These are phyloP conservation scores for Oreochromis spilurus DNA, from an alignment of 2,113 vertebrate species.

Conservation along the genomic window DNA sequence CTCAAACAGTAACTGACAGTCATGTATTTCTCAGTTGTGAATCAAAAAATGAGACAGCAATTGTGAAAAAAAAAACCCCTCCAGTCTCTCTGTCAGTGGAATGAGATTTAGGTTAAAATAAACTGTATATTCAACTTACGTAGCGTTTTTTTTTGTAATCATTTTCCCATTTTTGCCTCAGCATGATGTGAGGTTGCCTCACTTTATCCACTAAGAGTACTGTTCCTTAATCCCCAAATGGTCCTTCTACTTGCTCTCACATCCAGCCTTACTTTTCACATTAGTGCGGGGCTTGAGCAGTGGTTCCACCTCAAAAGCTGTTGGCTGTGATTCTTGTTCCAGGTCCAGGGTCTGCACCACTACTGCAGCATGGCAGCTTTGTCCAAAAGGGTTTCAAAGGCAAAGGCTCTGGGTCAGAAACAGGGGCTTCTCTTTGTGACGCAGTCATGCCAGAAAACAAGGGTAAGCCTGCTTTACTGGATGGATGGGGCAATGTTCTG, in stretches of 20 bases:
- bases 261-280: constrained; percentile 19
- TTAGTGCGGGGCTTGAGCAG: constrained; percentile 7
- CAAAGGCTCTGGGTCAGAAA: constrained; percentile 15
- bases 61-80: not conserved
- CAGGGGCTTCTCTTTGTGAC: constrained; percentile 31
- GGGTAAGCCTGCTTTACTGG: constrained; percentile 13
- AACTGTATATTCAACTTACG: not conserved
- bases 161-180: not conserved
- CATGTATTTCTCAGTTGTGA: not conserved
- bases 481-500: constrained; percentile 41
- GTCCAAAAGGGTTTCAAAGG: constrained; percentile 1
- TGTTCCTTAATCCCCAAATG: not conserved
- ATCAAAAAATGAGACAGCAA: not conserved
- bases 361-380: not conserved
- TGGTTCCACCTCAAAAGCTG: constrained; percentile 19
- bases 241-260: not conserved
- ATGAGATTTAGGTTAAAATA: not conserved
- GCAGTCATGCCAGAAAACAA: constrained; percentile 15
- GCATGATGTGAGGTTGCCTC: not conserved
- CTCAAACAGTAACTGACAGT: not conserved
- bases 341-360: constrained; percentile 21
- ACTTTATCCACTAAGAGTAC: not conserved
- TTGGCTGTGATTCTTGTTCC: constrained; percentile 32
- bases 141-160: not conserved
- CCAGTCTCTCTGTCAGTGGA: not conserved